phyloP scores from a whole-genome alignment of 2,113 vertebrate species.

The Climacteris rufus region DNA sequence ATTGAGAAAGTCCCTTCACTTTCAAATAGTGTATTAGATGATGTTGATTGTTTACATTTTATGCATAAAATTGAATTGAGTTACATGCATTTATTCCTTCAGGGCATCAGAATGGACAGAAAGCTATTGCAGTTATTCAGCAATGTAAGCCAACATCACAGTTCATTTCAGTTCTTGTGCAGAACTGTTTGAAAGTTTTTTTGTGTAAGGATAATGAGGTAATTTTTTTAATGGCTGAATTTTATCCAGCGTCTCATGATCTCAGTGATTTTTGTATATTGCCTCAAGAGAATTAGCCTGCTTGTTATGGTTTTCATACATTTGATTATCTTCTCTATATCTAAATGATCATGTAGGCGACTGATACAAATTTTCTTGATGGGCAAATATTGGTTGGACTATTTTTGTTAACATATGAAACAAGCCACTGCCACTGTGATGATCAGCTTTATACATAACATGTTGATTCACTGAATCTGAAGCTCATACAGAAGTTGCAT shows the following conservation, averaged over 20 bases:
- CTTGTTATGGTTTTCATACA: background rate
- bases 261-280: background rate
- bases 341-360: background rate
- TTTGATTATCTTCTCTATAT: background rate
- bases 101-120: background rate
- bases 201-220: background rate
- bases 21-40: background rate
- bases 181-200: background rate
- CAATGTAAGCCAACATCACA: background rate
- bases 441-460: background rate
- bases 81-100: background rate
- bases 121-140: background rate
- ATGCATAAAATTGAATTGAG: background rate
- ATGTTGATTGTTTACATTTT: background rate
- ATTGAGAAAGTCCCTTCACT: background rate
- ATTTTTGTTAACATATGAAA: background rate
- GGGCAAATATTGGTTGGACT: background rate
- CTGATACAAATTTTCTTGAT: background rate
- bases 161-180: background rate
- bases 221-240: background rate
- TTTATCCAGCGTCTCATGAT: background rate
- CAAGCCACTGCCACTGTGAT: background rate
- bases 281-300: background rate
- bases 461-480: background rate
- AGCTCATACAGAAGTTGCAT: background rate